Percentiles rank a stretch among this genome's conserved stretches.
Conservation (phyloP, 2,797 vertebrate species). For the Falco cherrug region DNA sequence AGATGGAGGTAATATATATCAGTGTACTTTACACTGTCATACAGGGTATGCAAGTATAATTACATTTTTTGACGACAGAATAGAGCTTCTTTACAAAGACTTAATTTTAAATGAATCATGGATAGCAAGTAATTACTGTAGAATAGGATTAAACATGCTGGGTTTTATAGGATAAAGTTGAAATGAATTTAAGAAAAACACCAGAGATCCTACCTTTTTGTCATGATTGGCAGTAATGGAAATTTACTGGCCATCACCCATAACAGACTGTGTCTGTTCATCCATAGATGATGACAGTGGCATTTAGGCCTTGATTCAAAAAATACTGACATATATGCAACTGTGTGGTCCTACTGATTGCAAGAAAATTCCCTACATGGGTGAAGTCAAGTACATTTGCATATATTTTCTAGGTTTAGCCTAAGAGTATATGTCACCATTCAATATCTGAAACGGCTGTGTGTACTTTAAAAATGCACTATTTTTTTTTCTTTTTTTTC, state of each 20-base stretch:
- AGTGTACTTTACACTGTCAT: conserved; percentile 38
- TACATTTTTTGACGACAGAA: neutral
- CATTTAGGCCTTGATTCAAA: neutral
- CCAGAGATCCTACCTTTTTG: neutral
- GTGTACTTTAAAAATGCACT: neutral
- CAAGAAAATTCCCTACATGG: neutral
- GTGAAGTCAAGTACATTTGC: neutral
- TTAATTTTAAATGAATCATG: conserved; percentile 34
- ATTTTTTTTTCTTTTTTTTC: neutral
- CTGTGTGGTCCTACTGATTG: neutral
- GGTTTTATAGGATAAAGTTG: neutral
- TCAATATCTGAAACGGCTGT: neutral
- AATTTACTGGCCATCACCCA: neutral
- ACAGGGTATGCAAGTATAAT: neutral
- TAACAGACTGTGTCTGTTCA: neutral
- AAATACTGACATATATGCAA: neutral
- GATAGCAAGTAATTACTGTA: neutral
- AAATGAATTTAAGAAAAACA: neutral
- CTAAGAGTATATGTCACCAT: neutral
- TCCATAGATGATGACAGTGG: neutral
- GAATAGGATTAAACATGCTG: conserved; percentile 19
- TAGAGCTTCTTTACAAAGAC: conserved; percentile 24
- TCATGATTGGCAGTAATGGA: neutral
- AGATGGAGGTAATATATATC: conserved; percentile 77
- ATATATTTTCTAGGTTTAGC: neutral